phyloP scores from a whole-genome alignment of 2,113 vertebrate species.

The Ranitomeya variabilis region DNA sequence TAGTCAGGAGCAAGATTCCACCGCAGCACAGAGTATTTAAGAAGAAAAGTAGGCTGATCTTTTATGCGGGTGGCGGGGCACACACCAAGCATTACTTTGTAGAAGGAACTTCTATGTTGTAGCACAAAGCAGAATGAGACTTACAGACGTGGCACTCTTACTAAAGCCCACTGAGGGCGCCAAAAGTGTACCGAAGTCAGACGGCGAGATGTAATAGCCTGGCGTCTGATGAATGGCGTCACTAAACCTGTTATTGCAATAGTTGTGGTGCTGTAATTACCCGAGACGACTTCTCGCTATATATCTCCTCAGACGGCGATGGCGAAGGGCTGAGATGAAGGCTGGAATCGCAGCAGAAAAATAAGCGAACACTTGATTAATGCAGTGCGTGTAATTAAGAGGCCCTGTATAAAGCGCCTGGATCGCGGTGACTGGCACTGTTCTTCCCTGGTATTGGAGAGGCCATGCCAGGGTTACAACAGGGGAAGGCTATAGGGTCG shows the following conservation, averaged over 20 bases:
- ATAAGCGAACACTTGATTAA: conserved; percentile 33
- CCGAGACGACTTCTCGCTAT: conserved; percentile 66
- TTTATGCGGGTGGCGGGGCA: no score
- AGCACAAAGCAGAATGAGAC: conserved; percentile 8
- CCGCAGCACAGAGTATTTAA: neutral
- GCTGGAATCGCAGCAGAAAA: neutral
- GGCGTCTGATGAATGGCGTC: conserved; percentile 69
- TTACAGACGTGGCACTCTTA: conserved; percentile 65
- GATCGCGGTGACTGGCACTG: neutral
- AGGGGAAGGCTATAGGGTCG: neutral
- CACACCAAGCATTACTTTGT: neutral
- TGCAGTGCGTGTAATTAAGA: neutral
- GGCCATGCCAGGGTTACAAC: neutral
- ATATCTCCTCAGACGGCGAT: conserved; percentile 61
- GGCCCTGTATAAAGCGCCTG: neutral
- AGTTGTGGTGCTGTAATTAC: conserved; percentile 68
- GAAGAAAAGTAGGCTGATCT: neutral
- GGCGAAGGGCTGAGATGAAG: conserved; percentile 9
- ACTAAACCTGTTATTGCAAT: conserved; percentile 70
- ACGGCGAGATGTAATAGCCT: conserved; percentile 67
- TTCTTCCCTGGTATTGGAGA: neutral
- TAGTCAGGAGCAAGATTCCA: neutral
- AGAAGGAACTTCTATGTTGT: neutral
- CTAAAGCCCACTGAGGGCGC: conserved; percentile 63
- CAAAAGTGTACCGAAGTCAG: conserved; percentile 65